Conservation (phyloP, 2,797 vertebrate genomes). For the Poecilia picta region DNA sequence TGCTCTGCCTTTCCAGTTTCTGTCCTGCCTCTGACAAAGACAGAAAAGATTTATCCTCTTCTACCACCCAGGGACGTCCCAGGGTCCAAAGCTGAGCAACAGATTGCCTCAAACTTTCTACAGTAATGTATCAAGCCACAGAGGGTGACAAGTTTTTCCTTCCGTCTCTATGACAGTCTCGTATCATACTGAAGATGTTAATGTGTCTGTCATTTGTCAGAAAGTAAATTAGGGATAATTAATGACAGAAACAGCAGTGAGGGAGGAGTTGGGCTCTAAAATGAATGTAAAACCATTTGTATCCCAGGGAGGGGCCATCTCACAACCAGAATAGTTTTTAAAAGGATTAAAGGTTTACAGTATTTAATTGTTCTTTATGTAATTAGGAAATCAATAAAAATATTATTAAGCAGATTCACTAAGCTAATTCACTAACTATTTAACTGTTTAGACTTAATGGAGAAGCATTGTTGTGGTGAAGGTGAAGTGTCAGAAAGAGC, state of each 20-base stretch:
- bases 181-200: neutral
- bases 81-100: neutral
- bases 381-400: neutral
- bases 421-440: neutral
- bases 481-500: no score
- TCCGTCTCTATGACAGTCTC: neutral
- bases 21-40: slow-evolving; percentile 48
- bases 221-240: neutral
- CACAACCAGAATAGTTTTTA: neutral
- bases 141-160: neutral
- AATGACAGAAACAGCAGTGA: neutral
- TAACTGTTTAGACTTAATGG: neutral
- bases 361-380: neutral
- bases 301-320: neutral
- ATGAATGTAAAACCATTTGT: neutral
- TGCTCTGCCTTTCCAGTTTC: slow-evolving; percentile 54
- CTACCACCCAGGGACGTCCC: slow-evolving; percentile 48
- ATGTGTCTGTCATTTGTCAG: neutral
- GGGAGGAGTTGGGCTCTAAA: neutral
- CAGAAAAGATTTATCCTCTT: slow-evolving; percentile 45
- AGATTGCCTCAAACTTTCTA: slow-evolving; percentile 5
- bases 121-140: slow-evolving; percentile 1
- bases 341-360: neutral
- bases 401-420: neutral
- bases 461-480: no score